Base-by-base conservation (phyloP, 2,113 vertebrate genomes). In the Acrocephalus arundinaceus region DNA sequence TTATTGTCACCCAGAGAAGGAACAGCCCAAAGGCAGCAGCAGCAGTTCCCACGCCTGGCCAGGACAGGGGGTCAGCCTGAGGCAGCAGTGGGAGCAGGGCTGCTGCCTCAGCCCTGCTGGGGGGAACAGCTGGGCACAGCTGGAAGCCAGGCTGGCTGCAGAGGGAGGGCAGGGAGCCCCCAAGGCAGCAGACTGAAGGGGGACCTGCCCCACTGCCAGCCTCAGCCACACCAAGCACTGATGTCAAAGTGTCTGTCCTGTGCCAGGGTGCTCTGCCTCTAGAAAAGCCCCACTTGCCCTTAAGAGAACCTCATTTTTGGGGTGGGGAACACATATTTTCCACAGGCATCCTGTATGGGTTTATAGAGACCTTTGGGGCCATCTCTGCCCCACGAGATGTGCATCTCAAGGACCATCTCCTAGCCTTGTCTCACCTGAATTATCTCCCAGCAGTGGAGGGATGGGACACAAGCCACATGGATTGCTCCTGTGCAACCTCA, bases 341-440 rank as follows among this genome's bases (percentile, higher is more conserved):
- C 16, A 16, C 14, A 43, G n/a, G 6, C 8, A 9, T 78, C 13
- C 22, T 51, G 13, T 7, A 5, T 2, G 20, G 13, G 28, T 80
- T 30, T 18, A 13, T 20, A 7, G 30, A 45, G 55, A 24, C 24
- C 49, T 6, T 7, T 61, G 27, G 28, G 31, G 13, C 0, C 0
- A 31, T 4, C 63, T 78, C 39, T 78, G 37, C 23, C 43, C 15
- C 13, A 3, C 8, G 37, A 27, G 35, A 11, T 8, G 12, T 9
- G 31, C 2, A 9, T 15, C 37, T 30, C 74, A 30, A 74, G 66
- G 37, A 10, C 8, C 41, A 24, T 13, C 24, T 22, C 68, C 58
- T 4, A 17, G 45, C 28, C 13, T 1, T 1, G 8, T 33, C 25
- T 58, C 73, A 48, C 18, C 31, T 15, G 22, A 30, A 22, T 39